These are phyloP conservation scores for Agrilus mali DNA, from an alignment of 2,888 invertebrate genomes.

Conservation along the genomic window DNA sequence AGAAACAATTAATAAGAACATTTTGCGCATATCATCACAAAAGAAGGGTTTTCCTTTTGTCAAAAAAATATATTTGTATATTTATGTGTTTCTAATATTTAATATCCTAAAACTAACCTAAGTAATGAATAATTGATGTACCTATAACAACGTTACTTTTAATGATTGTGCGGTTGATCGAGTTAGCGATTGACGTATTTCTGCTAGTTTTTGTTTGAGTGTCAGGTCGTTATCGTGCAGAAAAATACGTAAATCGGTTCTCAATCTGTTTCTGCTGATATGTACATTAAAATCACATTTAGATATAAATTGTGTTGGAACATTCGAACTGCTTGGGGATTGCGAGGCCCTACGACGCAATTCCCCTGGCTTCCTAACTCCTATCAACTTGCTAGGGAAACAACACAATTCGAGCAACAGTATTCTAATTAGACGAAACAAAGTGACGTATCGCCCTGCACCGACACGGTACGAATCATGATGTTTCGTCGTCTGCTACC, in stretches of 20 bases:
- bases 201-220: conserved; percentile 21
- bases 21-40: no score
- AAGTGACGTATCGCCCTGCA: no score
- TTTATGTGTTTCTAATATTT: conserved; percentile 19
- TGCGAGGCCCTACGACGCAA: conserved; percentile 26
- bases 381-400: not conserved
- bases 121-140: conserved; percentile 19
- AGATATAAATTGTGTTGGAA: conserved; percentile 16
- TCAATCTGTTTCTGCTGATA: conserved; percentile 18
- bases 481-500: no score
- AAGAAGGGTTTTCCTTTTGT: conserved; percentile 13
- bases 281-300: conserved; percentile 16
- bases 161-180: conserved; percentile 11
- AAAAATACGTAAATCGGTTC: conserved; percentile 16
- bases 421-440: no score
- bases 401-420: no score
- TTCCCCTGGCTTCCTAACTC: conserved; percentile 7
- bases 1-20: no score
- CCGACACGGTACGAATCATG: no score
- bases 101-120: conserved; percentile 14
- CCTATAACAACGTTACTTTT: conserved; percentile 8
- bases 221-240: conserved; percentile 34
- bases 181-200: conserved; percentile 15
- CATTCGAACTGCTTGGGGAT: conserved; percentile 10
- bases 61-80: conserved; percentile 34